Base-by-base conservation (phyloP, 37 sponge, comb jelly and placozoan species). In the Beroe forskalii region DNA sequence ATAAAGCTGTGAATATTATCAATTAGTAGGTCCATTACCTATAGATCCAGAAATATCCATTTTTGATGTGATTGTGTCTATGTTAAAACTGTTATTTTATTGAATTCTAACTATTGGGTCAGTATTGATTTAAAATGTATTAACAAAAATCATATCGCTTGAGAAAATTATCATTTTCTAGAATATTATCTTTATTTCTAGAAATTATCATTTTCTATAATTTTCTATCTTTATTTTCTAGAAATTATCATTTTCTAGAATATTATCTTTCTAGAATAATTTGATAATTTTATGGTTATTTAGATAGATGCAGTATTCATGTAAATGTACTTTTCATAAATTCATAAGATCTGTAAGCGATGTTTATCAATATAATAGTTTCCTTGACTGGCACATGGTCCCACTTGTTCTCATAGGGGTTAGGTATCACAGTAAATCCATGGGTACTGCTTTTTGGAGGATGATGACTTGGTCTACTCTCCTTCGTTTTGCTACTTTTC, bases 361-460 rank as follows among this genome's bases (percentile, higher is more conserved):
- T n/a, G n/a, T n/a, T 55, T 55, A 55, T 55, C 14, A 55, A 55
- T 9, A 55, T 55, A 9, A 55, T 9, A 55, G 60, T 9, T 72
- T 35, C 75, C 75, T 72, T 72, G 8, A 72, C 75, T 6, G 75
- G 75, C 1, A 72, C 35, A 39, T 72, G 75, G 37, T 72, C 75
- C 75, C 75, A 72, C 30, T 72, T 72, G 75, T 37, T 72, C 75
- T 72, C 75, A 39, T 72, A 72, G 19, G 75, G 38, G 20, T 72
- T 32, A 19, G 37, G 75, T 20, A 72, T 30, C 8, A 72, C 40
- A 1, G 75, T 72, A 33, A 72, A 72, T 39, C 75, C 75, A 72
- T 72, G 75, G 9, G 75, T 72, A 20, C 30, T 37, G 20, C 75
- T 72, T 20, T 72, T 72, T 9, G 14, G 14, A 17, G 75, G 12